A percentile compares a stretch with the other conserved stretches of the same genome.
Conservation (phyloP, 2,888 invertebrate genomes). For the Andrena flavipes region DNA sequence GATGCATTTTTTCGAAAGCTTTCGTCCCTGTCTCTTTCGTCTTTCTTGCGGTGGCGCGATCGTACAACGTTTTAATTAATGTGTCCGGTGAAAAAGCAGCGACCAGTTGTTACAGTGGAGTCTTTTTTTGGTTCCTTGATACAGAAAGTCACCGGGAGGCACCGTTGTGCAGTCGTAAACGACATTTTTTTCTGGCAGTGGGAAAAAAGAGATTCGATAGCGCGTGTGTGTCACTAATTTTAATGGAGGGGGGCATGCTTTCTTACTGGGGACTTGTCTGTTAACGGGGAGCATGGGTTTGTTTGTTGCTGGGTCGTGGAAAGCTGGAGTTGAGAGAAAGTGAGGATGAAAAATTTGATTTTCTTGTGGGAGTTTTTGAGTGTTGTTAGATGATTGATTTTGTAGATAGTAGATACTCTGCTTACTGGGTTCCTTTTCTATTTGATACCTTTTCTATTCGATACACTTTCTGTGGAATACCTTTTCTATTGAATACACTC, state of each 20-base stretch:
- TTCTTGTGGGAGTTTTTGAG: too few species aligned
- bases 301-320: background rate
- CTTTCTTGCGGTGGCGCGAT: constrained; percentile 5
- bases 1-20: background rate
- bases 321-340: background rate
- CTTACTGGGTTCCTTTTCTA: too few species aligned
- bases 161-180: constrained; percentile 19
- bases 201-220: constrained; percentile 10
- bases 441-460: too few species aligned
- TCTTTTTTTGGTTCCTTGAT: background rate
- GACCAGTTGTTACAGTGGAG: constrained; percentile 11
- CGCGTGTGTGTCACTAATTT: constrained; percentile 7
- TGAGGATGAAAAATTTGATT: background rate
- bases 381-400: too few species aligned
- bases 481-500: too few species aligned
- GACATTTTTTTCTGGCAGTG: background rate
- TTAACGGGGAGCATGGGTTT: background rate
- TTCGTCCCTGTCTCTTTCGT: background rate
- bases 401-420: too few species aligned
- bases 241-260: background rate
- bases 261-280: background rate
- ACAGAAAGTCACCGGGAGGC: constrained; percentile 16
- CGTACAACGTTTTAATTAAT: constrained; percentile 49
- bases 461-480: too few species aligned
- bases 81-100: background rate